A percentile compares a stretch with the other conserved stretches of the same genome.
phyloP scores from a whole-genome alignment of 2,888 invertebrate species.

The Furcula furcula region DNA sequence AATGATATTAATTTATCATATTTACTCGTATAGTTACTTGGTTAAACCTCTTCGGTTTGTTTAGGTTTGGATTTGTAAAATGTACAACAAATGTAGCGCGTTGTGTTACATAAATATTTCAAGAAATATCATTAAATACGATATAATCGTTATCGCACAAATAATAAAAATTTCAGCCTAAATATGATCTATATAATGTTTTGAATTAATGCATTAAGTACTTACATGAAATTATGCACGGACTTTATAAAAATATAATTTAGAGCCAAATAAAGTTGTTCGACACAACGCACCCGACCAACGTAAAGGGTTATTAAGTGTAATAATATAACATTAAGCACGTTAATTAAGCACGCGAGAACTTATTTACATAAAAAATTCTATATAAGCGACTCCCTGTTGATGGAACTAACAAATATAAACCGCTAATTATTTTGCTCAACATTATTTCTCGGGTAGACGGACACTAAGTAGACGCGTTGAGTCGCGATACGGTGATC shows the following conservation, averaged over 20 bases:
- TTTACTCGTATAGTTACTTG: no score
- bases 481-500: conserved; percentile 51
- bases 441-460: conserved; percentile 41
- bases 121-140: no score
- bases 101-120: no score
- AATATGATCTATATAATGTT: background rate
- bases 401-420: conserved; percentile 43
- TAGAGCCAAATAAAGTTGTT: conserved; percentile 20
- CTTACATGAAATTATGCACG: conserved; percentile 4
- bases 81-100: no score
- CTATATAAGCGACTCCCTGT: conserved; percentile 22
- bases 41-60: no score
- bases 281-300: conserved; percentile 11
- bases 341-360: conserved; percentile 15
- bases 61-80: no score
- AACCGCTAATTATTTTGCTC: conserved; percentile 55
- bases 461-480: conserved; percentile 65
- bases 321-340: conserved; percentile 17
- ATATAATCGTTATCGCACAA: background rate
- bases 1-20: no score
- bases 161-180: background rate
- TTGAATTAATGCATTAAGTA: background rate
- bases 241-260: conserved; percentile 4
- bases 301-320: conserved; percentile 18
- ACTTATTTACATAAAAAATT: conserved; percentile 34